Percentiles rank a stretch among this genome's conserved stretches.
Conservation (phyloP, 2,113 vertebrate genomes). For the Oplegnathus fasciatus region DNA sequence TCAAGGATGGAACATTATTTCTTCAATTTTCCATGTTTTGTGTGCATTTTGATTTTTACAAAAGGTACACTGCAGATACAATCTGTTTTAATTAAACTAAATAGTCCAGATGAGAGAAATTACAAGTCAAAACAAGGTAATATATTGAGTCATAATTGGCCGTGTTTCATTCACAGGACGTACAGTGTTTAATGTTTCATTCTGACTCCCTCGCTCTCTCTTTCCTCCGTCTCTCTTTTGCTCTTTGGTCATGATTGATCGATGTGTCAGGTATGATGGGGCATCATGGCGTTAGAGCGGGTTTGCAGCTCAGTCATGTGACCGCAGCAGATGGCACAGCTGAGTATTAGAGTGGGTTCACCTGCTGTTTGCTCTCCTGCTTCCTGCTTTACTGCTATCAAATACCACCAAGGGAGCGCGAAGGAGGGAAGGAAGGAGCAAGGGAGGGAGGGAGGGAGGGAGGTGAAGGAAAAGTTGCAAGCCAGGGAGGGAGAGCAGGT, state of each 20-base stretch:
- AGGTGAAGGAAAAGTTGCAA: conserved; percentile 45
- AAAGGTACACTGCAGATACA: not conserved
- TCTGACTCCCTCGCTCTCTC: conserved; percentile 31
- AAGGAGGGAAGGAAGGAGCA: conserved; percentile 48
- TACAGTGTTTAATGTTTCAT: conserved; percentile 13
- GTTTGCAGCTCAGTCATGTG: conserved; percentile 88
- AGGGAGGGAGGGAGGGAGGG: conserved; percentile 40
- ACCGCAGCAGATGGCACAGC: conserved; percentile 92
- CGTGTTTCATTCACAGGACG: conserved; percentile 9
- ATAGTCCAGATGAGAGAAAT: conserved; percentile 15
- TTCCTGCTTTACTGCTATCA: conserved; percentile 80
- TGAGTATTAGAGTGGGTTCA: conserved; percentile 85
- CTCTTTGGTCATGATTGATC: conserved; percentile 90
- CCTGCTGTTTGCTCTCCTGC: conserved; percentile 92
- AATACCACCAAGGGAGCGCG: conserved; percentile 84
- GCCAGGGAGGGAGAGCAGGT: conserved; percentile 18
- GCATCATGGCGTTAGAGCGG: conserved; percentile 91
- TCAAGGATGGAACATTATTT: not conserved
- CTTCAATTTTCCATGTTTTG: not conserved
- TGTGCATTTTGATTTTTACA: not conserved
- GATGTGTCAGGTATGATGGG: conserved; percentile 94
- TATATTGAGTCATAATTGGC: conserved; percentile 33
- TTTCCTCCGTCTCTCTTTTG: conserved; percentile 46
- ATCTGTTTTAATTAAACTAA: not conserved
- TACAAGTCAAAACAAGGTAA: conserved; percentile 35